These are phyloP conservation scores for Chamaetylas fuelleborni DNA, from an alignment of 2,113 vertebrate genomes.

Conservation along the genomic window DNA sequence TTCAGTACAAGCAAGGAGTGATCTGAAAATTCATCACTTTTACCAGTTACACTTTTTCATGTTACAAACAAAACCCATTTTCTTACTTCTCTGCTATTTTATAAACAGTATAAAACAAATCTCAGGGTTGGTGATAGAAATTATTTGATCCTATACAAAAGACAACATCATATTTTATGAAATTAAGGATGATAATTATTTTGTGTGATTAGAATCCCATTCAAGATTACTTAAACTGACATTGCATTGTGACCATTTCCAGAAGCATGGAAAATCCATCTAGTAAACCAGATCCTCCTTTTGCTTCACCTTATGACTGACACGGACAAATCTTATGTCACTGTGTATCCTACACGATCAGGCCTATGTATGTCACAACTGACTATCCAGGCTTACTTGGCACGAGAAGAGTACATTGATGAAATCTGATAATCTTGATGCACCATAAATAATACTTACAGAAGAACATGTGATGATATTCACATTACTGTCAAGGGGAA, in stretches of 20 bases:
- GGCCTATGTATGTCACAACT: background rate
- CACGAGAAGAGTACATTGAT: background rate
- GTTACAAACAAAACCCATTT: background rate
- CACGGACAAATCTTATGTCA: background rate
- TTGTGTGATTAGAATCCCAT: background rate
- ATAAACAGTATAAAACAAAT: slow-evolving; percentile 40
- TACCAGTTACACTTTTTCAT: background rate
- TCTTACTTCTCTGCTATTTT: background rate
- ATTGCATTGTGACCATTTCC: background rate
- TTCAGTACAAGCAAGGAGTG: background rate
- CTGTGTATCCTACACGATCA: background rate
- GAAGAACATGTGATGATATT: background rate
- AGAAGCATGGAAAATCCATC: background rate
- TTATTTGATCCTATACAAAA: background rate
- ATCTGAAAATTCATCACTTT: background rate
- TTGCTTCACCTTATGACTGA: background rate
- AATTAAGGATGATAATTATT: background rate
- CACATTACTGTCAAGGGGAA: background rate
- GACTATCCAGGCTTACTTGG: background rate
- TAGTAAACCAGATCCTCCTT: background rate
- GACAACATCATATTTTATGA: background rate
- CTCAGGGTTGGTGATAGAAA: background rate
- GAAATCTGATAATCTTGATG: background rate
- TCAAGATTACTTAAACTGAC: background rate
- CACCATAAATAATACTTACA: background rate